phyloP scores from a whole-genome alignment of 2,113 vertebrate genomes.

The Ochotona princeps region DNA sequence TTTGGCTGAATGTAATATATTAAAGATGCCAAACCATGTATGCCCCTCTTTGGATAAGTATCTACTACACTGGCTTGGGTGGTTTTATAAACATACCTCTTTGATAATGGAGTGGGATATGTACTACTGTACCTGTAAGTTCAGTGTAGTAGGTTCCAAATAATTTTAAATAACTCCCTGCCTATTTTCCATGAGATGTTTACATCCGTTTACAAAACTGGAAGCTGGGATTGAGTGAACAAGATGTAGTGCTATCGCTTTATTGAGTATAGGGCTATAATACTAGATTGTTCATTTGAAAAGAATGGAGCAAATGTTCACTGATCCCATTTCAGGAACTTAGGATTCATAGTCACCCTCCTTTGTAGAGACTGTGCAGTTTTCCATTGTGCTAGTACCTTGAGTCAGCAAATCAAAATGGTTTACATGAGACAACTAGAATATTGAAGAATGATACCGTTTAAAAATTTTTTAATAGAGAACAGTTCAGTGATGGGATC shows the following conservation, averaged over 20 bases:
- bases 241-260: background rate
- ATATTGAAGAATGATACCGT: background rate
- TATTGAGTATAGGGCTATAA: background rate
- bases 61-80: background rate
- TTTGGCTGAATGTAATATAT: background rate
- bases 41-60: background rate
- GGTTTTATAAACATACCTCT: background rate
- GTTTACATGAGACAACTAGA: background rate
- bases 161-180: background rate
- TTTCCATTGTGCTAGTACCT: background rate
- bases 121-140: background rate
- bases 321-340: background rate
- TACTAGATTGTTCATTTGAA: background rate
- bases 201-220: background rate
- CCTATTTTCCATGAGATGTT: background rate
- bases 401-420: background rate
- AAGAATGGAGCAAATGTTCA: background rate
- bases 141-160: background rate
- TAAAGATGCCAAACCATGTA: background rate
- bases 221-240: background rate
- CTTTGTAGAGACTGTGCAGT: background rate
- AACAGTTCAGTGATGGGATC: background rate
- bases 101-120: background rate
- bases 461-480: background rate
- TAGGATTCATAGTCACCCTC: background rate